phyloP scores from a whole-genome alignment of 2,888 invertebrate genomes.

The Aporophyla nigra region DNA sequence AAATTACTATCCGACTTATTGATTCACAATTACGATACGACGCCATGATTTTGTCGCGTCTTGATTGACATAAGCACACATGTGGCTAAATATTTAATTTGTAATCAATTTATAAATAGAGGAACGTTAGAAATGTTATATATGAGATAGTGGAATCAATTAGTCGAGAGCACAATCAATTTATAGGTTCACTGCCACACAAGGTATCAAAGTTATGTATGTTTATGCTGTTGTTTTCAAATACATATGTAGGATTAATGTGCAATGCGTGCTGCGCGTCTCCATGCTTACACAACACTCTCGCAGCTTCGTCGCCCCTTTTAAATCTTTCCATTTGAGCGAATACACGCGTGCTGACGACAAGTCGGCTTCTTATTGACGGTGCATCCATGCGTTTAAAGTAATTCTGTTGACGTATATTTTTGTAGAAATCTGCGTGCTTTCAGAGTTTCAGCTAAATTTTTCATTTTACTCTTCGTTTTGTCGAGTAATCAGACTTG shows the following conservation, averaged over 20 bases:
- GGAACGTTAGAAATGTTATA: constrained; percentile 21
- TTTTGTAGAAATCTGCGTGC: constrained; percentile 35
- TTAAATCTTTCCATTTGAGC: constrained; percentile 55
- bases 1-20: constrained; percentile 45
- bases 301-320: constrained; percentile 28
- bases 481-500: constrained; percentile 46
- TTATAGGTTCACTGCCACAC: constrained; percentile 47
- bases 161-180: constrained; percentile 41
- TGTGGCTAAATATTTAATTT: constrained; percentile 23
- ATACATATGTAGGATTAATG: constrained; percentile 19
- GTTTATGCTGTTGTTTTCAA: constrained; percentile 17
- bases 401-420: constrained; percentile 35
- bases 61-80: constrained; percentile 36
- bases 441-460: constrained; percentile 3
- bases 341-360: constrained; percentile 36
- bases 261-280: constrained; percentile 36
- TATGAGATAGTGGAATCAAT: constrained; percentile 40
- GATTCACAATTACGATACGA: constrained; percentile 37
- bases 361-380: constrained; percentile 41
- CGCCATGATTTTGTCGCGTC: constrained; percentile 40
- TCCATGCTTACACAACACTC: constrained; percentile 25
- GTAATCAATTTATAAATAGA: constrained; percentile 40
- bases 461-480: constrained; percentile 40
- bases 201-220: constrained; percentile 9
- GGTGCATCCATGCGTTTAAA: constrained; percentile 52